Conservation (phyloP, 2,888 invertebrate species). For the Lumbricus terrestris region DNA sequence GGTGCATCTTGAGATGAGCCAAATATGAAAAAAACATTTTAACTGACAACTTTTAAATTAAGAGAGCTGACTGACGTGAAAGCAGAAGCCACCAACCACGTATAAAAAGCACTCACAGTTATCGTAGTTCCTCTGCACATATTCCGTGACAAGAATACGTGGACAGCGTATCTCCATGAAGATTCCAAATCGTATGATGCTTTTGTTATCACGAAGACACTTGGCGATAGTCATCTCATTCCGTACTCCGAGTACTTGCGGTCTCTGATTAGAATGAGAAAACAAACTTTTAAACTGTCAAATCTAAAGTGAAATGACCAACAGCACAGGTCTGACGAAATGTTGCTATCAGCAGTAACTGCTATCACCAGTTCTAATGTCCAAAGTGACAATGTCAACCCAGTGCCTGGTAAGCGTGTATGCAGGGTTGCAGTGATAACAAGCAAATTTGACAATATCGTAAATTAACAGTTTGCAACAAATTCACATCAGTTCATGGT, state of each 20-base stretch:
- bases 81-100: neutral
- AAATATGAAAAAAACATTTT: neutral
- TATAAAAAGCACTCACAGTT: conserved; percentile 29
- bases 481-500: too few relatives aligned
- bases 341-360: neutral
- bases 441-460: neutral
- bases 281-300: neutral
- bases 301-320: neutral
- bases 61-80: neutral
- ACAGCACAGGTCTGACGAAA: neutral
- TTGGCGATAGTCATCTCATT: conserved; percentile 37
- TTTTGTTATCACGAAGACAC: conserved; percentile 35
- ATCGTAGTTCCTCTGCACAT: conserved; percentile 39
- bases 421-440: neutral
- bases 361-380: neutral
- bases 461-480: neutral
- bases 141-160: conserved; percentile 33
- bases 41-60: neutral
- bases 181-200: conserved; percentile 37
- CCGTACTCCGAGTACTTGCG: conserved; percentile 34
- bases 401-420: too few relatives aligned
- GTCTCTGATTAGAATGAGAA: conserved; percentile 31
- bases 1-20: neutral
- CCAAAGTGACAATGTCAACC: neutral
- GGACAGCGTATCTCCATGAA: conserved; percentile 34